Evolutionary conservation across 1,140 invertebrate genomes (phyloP), one percentile per base, ranked within the genome.

Genomic region (Pogonomyrmex californicus): DNA sequence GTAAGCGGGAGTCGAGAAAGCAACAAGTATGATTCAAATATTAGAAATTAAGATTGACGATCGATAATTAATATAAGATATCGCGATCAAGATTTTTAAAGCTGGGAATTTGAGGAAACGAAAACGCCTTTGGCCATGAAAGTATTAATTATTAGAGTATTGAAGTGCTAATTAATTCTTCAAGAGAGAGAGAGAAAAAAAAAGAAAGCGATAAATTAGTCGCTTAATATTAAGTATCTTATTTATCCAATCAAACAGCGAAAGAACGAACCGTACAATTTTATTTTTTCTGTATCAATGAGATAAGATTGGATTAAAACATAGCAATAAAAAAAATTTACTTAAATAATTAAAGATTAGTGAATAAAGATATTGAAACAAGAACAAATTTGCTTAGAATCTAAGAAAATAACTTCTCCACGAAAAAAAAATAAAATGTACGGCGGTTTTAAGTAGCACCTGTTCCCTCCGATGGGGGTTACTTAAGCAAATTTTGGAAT

Each of bases 91-190:
- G 47, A 54, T 41, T 66, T 65, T 51, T 54, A 56, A 65, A 70
- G 47, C 10, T 54, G 9, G n/a, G 60, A 23, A 9, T 47, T 36
- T 33, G 10, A 10, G n/a, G 23, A 4, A 58, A 60, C 58, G 12
- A 4, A 14, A 54, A n/a, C 36, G 33, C 44, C 47, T 68, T 82
- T n/a, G 38, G 44, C 30, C 3, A 65, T 2, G 68, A 75, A 83
- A 83, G 41, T 75, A 75, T 83, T 83, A 75, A 60, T 73, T 73
- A 73, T 6, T 73, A 83, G 56, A 62, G 12, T 38, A 83, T 47
- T 49, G 17, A 47, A 47, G 30, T 10, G 12, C 66, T 47, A n/a
- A 75, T 82, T 81, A 82, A 73, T 0, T 14, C 1, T 7, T 38
- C 17, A 0, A 68, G 41, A 17, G 6, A 73, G 70, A 36, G 30